Conservation (phyloP, 2,113 vertebrate species). For the Alectura lathami region DNA sequence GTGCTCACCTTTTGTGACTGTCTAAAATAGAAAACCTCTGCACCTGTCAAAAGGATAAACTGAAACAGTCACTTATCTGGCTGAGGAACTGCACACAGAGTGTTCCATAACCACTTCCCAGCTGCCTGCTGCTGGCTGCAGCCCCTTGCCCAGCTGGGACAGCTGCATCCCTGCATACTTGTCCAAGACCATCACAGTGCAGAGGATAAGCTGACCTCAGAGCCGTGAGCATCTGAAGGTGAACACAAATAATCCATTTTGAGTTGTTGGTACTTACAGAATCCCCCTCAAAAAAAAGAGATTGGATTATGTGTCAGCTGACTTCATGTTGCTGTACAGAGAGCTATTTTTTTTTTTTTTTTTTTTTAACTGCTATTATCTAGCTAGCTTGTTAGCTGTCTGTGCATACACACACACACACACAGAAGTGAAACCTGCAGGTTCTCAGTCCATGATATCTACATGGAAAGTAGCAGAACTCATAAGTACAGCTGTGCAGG, state of each 20-base stretch:
- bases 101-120: not conserved
- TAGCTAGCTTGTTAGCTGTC: not conserved
- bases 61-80: constrained; percentile 33
- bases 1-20: constrained; percentile 48
- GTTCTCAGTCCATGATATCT: not conserved
- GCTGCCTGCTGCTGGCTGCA: not conserved
- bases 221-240: not conserved
- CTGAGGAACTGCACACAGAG: not conserved
- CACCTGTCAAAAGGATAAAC: constrained; percentile 53
- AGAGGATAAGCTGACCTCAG: not conserved
- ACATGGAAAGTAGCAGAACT: not conserved
- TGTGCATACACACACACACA: too few relatives aligned
- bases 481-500: not conserved
- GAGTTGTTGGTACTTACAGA: not conserved
- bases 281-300: not conserved
- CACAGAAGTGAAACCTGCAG: not conserved
- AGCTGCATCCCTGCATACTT: not conserved
- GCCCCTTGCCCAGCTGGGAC: not conserved
- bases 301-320: not conserved
- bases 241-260: not conserved
- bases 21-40: constrained; percentile 47
- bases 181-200: not conserved
- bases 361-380: not conserved
- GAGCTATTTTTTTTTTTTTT: not conserved
- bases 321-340: not conserved